A percentile compares a stretch with the other conserved stretches of the same genome.
Conservation (phyloP, 1,140 invertebrate genomes). For the Solen grandis region DNA sequence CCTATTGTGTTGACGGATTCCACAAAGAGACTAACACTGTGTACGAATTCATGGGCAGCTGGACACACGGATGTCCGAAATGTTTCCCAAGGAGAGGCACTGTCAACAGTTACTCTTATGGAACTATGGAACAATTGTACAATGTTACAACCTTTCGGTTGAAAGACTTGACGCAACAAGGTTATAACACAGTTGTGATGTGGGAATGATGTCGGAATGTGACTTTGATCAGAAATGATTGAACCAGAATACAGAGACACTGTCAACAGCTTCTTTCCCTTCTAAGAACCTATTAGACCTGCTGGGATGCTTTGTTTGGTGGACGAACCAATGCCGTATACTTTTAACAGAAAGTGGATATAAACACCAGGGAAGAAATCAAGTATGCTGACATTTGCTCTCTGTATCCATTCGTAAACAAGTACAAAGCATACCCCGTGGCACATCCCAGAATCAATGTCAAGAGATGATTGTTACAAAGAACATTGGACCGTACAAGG, state of each 20-base stretch:
- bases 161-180: background rate
- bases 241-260: background rate
- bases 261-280: background rate
- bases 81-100: background rate
- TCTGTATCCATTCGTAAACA: slow-evolving; percentile 5
- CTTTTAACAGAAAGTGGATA: slow-evolving; percentile 2
- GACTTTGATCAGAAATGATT: background rate
- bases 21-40: background rate
- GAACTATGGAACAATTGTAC: background rate
- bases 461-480: background rate
- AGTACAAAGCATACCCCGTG: background rate
- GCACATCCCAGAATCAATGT: background rate
- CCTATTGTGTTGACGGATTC: slow-evolving; percentile 8
- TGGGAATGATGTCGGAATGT: background rate
- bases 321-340: background rate
- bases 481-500: background rate
- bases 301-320: slow-evolving; percentile 2
- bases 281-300: background rate
- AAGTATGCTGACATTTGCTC: slow-evolving; percentile 22
- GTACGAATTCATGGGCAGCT: slow-evolving; percentile 3
- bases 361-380: background rate
- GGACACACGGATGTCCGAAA: slow-evolving; percentile 6
- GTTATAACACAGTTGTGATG: too few species aligned
- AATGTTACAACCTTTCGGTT: background rate
- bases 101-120: background rate